Conservation (phyloP, 2,113 vertebrate species). For the Cromileptes altivelis region DNA sequence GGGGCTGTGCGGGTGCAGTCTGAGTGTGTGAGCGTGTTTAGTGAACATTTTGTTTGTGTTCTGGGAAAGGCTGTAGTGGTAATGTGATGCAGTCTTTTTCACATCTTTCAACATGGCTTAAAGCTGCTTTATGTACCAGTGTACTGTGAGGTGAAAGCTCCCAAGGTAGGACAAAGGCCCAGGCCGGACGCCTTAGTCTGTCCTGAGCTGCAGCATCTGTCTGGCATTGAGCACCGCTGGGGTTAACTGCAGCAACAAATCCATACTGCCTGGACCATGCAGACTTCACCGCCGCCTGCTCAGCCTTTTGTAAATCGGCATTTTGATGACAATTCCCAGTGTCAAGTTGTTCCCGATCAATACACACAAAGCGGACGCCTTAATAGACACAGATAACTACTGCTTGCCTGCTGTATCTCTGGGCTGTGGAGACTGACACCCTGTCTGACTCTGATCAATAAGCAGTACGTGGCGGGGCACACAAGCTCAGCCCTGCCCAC, state of each 20-base stretch:
- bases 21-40: conserved; percentile 28
- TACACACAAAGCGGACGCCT: conserved; percentile 85
- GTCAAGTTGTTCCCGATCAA: conserved; percentile 88
- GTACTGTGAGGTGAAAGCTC: conserved; percentile 67
- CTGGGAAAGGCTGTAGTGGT: conserved; percentile 52
- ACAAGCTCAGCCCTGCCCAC: conserved; percentile 72
- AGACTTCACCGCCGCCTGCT: conserved; percentile 64
- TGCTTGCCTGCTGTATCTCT: conserved; percentile 78
- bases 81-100: conserved; percentile 73
- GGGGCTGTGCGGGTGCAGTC: conserved; percentile 28
- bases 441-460: conserved; percentile 88
- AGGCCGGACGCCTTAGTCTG: conserved; percentile 66
- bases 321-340: conserved; percentile 88
- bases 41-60: conserved; percentile 59
- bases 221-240: conserved; percentile 53
- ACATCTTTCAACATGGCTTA: conserved; percentile 68
- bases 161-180: conserved; percentile 61
- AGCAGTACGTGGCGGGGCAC: conserved; percentile 77
- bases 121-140: conserved; percentile 52
- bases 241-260: conserved; percentile 70
- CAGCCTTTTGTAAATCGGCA: conserved; percentile 83
- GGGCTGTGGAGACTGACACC: conserved; percentile 81
- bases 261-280: conserved; percentile 62
- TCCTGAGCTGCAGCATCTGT: conserved; percentile 74
- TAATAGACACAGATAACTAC: conserved; percentile 86